phyloP scores from a whole-genome alignment of 2,888 invertebrate species.

The Cataglyphis cursor region DNA sequence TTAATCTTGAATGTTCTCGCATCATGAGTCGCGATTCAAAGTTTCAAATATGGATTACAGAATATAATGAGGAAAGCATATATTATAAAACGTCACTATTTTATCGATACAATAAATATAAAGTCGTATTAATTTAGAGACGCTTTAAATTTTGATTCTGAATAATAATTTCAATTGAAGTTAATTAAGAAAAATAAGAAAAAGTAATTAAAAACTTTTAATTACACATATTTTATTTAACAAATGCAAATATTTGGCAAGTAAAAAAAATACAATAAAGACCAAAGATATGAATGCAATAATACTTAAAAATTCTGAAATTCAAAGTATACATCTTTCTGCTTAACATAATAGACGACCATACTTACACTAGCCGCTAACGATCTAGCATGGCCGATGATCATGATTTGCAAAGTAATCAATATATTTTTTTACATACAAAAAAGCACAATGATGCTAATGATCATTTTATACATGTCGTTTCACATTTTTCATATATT shows the following conservation, averaged over 20 bases:
- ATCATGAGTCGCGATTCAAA: background rate
- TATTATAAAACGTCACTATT: background rate
- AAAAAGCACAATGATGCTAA: constrained; percentile 1
- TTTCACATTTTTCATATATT: background rate
- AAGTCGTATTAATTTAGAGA: constrained; percentile 1
- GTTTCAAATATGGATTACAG: background rate
- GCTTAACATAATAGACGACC: background rate
- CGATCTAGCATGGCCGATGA: background rate
- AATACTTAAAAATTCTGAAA: background rate
- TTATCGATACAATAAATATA: background rate
- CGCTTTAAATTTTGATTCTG: background rate
- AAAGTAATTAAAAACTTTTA: background rate
- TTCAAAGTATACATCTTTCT: background rate
- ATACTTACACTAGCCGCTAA: constrained; percentile 18
- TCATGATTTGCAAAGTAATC: background rate
- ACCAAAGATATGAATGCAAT: background rate
- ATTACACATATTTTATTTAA: background rate
- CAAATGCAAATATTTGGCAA: background rate
- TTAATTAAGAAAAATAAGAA: background rate
- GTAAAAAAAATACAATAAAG: constrained; percentile 1
- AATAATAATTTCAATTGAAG: background rate
- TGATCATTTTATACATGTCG: background rate
- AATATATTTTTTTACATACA: background rate
- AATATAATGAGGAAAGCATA: background rate
- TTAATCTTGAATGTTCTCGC: constrained; percentile 1